Percentiles rank a stretch among this genome's conserved stretches.
phyloP scores from a whole-genome alignment of 2,113 vertebrate genomes.

The Coturnix japonica region DNA sequence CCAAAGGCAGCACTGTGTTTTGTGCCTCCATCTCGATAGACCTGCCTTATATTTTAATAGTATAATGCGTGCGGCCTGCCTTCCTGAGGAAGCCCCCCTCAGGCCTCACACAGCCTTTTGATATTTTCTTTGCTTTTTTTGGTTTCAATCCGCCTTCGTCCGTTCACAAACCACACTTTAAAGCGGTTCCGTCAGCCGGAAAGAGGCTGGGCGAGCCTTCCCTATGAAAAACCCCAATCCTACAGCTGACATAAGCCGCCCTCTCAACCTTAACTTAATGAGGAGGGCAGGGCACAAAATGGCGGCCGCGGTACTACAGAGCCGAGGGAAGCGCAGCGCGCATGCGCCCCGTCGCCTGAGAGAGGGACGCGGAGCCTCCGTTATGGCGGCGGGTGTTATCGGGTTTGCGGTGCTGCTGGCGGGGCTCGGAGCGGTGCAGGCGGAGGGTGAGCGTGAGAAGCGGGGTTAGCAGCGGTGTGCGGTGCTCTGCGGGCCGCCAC shows the following conservation, averaged over 20 bases:
- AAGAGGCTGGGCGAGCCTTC: accelerated
- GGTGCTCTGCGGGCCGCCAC: no score
- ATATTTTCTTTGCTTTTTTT: not conserved
- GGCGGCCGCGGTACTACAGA: no score
- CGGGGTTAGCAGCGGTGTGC: no score
- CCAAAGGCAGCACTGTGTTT: accelerated
- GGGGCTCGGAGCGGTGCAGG: no score
- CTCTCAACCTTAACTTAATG: no score
- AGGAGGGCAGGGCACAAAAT: not conserved
- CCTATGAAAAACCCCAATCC: accelerated
- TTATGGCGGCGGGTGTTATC: no score
- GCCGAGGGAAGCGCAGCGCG: no score
- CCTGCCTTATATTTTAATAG: not conserved
- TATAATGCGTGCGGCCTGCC: accelerated
- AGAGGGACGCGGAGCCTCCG: no score
- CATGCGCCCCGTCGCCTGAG: no score
- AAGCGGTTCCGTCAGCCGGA: accelerated
- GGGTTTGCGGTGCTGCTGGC: no score
- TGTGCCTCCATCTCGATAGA: accelerated
- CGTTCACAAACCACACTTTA: accelerated
- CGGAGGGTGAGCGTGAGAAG: no score
- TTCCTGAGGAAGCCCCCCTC: accelerated
- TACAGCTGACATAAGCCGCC: accelerated
- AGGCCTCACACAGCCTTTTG: no score
- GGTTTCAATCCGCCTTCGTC: not conserved